Conservation (phyloP, 2,113 vertebrate species). For the Seriola rivoliana region DNA sequence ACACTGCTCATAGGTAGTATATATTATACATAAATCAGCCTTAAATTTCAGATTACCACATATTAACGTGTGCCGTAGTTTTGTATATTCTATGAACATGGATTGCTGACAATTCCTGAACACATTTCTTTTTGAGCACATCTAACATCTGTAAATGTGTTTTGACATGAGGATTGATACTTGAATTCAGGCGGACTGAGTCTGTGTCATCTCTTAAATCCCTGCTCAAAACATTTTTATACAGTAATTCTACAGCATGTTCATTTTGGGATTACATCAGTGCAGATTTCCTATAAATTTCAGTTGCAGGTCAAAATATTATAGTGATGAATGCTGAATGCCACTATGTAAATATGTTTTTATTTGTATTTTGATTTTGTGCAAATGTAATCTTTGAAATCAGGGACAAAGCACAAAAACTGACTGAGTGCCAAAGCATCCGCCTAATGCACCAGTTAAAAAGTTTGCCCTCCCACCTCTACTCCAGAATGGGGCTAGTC, state of each 20-base stretch:
- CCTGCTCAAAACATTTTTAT: background rate
- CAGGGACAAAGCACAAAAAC: background rate
- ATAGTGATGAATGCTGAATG: background rate
- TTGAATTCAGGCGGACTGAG: background rate
- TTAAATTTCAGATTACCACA: background rate
- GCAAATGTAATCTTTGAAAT: background rate
- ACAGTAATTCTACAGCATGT: background rate
- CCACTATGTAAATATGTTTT: background rate
- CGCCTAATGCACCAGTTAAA: conserved; percentile 1
- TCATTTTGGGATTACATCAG: background rate
- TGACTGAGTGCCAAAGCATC: background rate
- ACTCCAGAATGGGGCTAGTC: background rate
- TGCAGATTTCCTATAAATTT: background rate
- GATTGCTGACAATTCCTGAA: background rate
- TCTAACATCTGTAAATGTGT: background rate
- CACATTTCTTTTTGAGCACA: background rate
- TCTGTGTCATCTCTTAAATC: background rate
- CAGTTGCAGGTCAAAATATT: background rate
- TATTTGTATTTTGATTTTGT: background rate
- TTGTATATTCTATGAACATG: background rate
- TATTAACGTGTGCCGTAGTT: background rate
- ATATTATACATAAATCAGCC: background rate
- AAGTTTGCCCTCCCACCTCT: conserved; percentile 9
- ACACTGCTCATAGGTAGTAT: too few species aligned
- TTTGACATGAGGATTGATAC: background rate